These are phyloP conservation scores for Malthinus seriepunctatus DNA, from an alignment of 2,888 invertebrate genomes.

Conservation along the genomic window DNA sequence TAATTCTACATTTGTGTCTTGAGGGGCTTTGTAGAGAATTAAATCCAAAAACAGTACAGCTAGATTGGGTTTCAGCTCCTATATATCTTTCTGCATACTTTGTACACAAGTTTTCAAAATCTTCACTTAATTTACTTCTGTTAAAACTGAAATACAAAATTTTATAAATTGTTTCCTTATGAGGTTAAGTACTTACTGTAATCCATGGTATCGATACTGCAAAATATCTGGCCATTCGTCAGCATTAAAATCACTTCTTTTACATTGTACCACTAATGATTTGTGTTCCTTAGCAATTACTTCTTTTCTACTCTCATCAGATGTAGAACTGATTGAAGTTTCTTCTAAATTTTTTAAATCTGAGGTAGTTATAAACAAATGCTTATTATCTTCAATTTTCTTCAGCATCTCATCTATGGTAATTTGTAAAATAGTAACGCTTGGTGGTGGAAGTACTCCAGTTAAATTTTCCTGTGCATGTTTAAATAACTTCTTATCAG, in stretches of 20 bases:
- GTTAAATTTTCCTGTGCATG: conserved; percentile 63
- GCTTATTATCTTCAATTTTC: conserved; percentile 35
- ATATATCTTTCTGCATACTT: conserved; percentile 73
- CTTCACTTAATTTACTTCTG: conserved; percentile 68
- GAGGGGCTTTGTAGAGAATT: conserved; percentile 64
- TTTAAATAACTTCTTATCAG: conserved; percentile 52
- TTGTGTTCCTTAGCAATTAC: conserved; percentile 30
- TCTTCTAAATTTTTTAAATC: not conserved
- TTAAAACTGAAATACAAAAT: conserved; percentile 64
- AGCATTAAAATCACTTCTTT: conserved; percentile 52
- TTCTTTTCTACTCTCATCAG: conserved; percentile 3
- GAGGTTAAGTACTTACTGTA: conserved; percentile 68
- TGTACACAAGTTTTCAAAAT: conserved; percentile 67
- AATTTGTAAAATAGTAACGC: conserved; percentile 68
- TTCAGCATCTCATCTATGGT: conserved; percentile 68
- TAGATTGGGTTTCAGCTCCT: conserved; percentile 75
- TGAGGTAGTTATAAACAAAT: conserved; percentile 9
- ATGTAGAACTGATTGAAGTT: conserved; percentile 19
- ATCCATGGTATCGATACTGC: conserved; percentile 68
- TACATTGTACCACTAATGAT: conserved; percentile 47
- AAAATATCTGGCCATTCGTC: conserved; percentile 64
- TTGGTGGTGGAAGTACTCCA: conserved; percentile 77
- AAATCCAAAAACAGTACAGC: conserved; percentile 63
- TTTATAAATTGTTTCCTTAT: too few species aligned
- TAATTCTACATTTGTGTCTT: conserved; percentile 59